Percentiles rank a stretch among this genome's conserved stretches.
phyloP scores from a whole-genome alignment of 2,888 invertebrate genomes.

The Salpingus planirostris region DNA sequence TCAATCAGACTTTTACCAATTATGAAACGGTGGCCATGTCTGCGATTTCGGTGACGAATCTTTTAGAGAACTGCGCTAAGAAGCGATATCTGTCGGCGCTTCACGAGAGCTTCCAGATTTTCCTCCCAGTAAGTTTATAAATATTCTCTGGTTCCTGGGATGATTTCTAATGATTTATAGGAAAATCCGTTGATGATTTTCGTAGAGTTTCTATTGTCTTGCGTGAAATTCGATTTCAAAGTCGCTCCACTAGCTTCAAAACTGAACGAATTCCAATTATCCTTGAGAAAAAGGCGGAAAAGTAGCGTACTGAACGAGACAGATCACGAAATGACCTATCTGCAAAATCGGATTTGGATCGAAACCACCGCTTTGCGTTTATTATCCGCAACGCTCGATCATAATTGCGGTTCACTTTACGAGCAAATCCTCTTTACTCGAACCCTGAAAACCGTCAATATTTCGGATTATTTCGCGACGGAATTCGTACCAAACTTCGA shows the following conservation, averaged over 20 bases:
- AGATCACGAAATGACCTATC: constrained; percentile 42
- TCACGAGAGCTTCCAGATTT: constrained; percentile 58
- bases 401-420: constrained; percentile 53
- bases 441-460: constrained; percentile 48
- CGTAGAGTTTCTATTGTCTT: constrained; percentile 30
- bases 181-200: constrained; percentile 51
- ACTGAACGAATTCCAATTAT: constrained; percentile 38
- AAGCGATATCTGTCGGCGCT: constrained; percentile 52
- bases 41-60: constrained; percentile 24
- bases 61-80: constrained; percentile 47
- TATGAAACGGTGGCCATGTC: constrained; percentile 23
- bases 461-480: constrained; percentile 47
- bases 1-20: constrained; percentile 20
- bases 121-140: constrained; percentile 51
- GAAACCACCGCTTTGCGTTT: constrained; percentile 50
- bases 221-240: constrained; percentile 31
- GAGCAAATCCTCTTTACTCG: constrained; percentile 57
- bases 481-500: constrained; percentile 43
- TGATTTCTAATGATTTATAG: no score
- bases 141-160: no score
- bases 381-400: constrained; percentile 51
- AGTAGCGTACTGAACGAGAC: constrained; percentile 27
- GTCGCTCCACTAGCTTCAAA: constrained; percentile 26
- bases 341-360: constrained; percentile 48
- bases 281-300: constrained; percentile 27